Conservation (phyloP, 2,888 invertebrate species). For the Ormyrus rosae region DNA sequence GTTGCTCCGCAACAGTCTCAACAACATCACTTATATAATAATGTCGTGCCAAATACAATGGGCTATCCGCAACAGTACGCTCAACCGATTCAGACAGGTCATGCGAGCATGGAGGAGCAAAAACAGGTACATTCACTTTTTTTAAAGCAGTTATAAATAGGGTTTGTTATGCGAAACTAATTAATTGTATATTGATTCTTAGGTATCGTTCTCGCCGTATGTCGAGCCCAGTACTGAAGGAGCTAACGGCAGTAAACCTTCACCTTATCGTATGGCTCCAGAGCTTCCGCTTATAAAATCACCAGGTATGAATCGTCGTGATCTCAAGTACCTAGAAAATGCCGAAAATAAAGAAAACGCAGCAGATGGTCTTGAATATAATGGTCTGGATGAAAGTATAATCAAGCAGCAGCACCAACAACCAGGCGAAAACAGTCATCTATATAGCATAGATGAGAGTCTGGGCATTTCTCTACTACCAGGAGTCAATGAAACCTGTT, state of each 20-base stretch:
- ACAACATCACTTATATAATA: constrained; percentile 56
- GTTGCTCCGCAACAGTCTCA: constrained; percentile 57
- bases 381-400: constrained; percentile 65
- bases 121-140: constrained; percentile 60
- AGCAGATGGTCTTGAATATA: constrained; percentile 67
- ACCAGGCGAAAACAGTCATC: constrained; percentile 61
- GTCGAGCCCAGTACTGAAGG: constrained; percentile 34
- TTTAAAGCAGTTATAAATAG: background rate
- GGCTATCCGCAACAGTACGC: constrained; percentile 64
- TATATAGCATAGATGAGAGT: constrained; percentile 69
- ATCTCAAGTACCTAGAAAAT: constrained; percentile 70
- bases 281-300: constrained; percentile 73
- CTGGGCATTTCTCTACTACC: constrained; percentile 69
- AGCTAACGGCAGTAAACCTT: constrained; percentile 61
- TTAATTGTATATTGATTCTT: constrained; percentile 8
- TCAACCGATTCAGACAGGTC: constrained; percentile 48
- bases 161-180: constrained; percentile 9
- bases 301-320: constrained; percentile 72
- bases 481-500: constrained; percentile 69
- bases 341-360: constrained; percentile 74
- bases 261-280: constrained; percentile 68
- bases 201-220: constrained; percentile 48
- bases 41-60: constrained; percentile 60
- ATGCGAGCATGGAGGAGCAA: constrained; percentile 62
- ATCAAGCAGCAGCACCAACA: constrained; percentile 58